Conservation (phyloP, 2,888 invertebrate species). For the Malthinus flaveolus region DNA sequence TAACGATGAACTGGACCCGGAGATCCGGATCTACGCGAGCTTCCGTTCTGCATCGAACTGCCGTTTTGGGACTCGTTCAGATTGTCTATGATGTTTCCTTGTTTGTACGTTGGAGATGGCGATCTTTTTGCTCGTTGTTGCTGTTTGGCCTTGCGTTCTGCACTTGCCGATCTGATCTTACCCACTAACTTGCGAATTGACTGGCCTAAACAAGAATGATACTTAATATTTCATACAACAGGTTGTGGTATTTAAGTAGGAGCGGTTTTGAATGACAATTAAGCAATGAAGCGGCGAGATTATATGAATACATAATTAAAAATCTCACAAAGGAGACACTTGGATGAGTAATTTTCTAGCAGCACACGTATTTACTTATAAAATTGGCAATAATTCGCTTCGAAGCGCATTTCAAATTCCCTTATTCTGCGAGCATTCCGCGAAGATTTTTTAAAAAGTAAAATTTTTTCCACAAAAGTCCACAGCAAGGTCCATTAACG, state of each 20-base stretch:
- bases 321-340: not conserved
- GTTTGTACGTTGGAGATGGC: slow-evolving; percentile 62
- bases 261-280: slow-evolving; percentile 19
- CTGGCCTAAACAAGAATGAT: slow-evolving; percentile 63
- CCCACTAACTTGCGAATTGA: slow-evolving; percentile 81
- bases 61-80: slow-evolving; percentile 46
- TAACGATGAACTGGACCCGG: slow-evolving; percentile 72
- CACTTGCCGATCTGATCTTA: slow-evolving; percentile 77
- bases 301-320: not conserved
- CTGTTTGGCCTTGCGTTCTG: slow-evolving; percentile 67
- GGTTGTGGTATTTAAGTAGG: slow-evolving; percentile 23
- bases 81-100: slow-evolving; percentile 61
- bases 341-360: not conserved
- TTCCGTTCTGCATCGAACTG: slow-evolving; percentile 37
- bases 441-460: too few species aligned
- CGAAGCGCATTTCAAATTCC: too few species aligned
- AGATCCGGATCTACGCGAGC: slow-evolving; percentile 42
- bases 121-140: slow-evolving; percentile 57
- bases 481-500: too few species aligned
- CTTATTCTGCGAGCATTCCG: too few species aligned
- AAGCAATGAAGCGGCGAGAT: slow-evolving; percentile 1
- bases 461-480: too few species aligned
- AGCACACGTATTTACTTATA: not conserved
- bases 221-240: slow-evolving; percentile 15
- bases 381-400: too few species aligned